Percentiles rank a stretch among this genome's conserved stretches.
Conservation (phyloP, 2,113 vertebrate genomes). For the Ciconia maguari region DNA sequence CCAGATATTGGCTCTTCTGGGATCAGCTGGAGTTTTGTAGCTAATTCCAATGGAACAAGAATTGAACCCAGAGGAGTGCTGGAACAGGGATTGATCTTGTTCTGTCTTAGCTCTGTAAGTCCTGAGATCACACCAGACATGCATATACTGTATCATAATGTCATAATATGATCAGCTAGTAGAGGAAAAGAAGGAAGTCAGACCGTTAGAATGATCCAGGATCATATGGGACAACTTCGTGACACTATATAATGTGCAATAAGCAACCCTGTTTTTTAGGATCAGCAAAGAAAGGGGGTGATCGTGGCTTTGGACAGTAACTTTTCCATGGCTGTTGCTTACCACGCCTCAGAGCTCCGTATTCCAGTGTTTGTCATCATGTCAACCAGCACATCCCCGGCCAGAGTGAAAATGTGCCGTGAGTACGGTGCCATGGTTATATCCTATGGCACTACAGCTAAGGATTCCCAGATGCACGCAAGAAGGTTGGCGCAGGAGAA, state of each 20-base stretch:
- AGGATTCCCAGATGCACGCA: slow-evolving; percentile 82
- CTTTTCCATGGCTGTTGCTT: slow-evolving; percentile 88
- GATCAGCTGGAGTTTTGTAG: neutral
- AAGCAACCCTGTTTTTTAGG: slow-evolving; percentile 63
- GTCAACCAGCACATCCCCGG: slow-evolving; percentile 74
- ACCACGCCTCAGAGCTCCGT: slow-evolving; percentile 81
- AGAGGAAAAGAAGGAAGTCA: neutral
- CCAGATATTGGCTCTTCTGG: neutral
- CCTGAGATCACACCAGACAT: neutral
- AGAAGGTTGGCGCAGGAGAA: slow-evolving; percentile 83
- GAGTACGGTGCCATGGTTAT: slow-evolving; percentile 91
- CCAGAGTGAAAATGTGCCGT: slow-evolving; percentile 79
- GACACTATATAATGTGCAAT: accelerated
- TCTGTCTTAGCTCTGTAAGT: neutral
- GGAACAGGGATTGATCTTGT: neutral
- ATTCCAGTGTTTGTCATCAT: slow-evolving; percentile 86
- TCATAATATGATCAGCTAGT: neutral
- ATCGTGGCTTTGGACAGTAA: slow-evolving; percentile 86
- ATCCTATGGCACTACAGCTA: slow-evolving; percentile 77
- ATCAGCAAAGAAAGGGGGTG: slow-evolving; percentile 88
- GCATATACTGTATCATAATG: neutral
- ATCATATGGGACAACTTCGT: neutral
- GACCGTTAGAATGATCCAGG: neutral
- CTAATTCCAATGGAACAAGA: neutral
- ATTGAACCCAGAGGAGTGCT: neutral